Evolutionary conservation across 2,113 vertebrate species (phyloP).

Genomic region (Pan troglodytes): NHGRI_mPanTro3-v2.1_pri NC_072408.2:20174001-20174500

Average conservation of each 20-base stretch:
- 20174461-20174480: too few species aligned
- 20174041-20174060: background rate
- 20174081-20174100: conserved; percentile 17
- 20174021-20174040: conserved; percentile 7
- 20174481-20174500: too few species aligned
- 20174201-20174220: conserved; percentile 21
- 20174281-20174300: background rate
- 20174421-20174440: too few species aligned
- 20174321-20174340: background rate
- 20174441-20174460: too few species aligned
- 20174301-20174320: background rate
- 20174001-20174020: conserved; percentile 31
- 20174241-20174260: conserved; percentile 22
- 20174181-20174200: conserved; percentile 19
- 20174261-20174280: background rate
- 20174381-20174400: too few species aligned
- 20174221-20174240: background rate
- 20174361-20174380: too few species aligned
- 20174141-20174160: conserved; percentile 19
- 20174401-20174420: too few species aligned
- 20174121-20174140: background rate
- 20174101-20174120: background rate
- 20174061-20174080: background rate
- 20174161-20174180: background rate
- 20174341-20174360: background rate